Evolutionary conservation across 2,113 vertebrate species (phyloP).

Genomic region (Megatriorchis doriae): DNA sequence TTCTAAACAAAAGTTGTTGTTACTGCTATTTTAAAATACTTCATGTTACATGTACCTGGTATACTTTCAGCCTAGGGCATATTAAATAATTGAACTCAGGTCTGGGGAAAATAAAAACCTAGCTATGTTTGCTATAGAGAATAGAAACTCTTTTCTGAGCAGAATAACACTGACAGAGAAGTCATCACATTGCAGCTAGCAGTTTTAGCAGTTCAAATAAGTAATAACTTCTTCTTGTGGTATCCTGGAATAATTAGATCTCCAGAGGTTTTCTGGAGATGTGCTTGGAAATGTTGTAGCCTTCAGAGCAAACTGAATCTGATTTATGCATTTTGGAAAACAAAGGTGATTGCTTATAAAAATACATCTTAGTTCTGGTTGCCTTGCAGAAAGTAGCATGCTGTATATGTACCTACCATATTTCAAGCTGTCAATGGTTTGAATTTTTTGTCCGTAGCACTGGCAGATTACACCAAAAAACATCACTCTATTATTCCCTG

Average conservation of each 20-base stretch:
- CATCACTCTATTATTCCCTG: not conserved
- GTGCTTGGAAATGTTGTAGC: not conserved
- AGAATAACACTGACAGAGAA: not conserved
- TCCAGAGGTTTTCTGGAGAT: not conserved
- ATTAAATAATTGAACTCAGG: not conserved
- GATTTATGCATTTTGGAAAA: constrained; percentile 11
- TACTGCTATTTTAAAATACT: not conserved
- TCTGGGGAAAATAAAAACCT: not conserved
- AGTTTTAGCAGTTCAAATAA: constrained; percentile 32
- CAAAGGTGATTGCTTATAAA: constrained; percentile 11
- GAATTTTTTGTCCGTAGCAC: not conserved
- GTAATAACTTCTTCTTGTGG: not conserved
- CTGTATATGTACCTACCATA: not conserved
- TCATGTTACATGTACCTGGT: not conserved
- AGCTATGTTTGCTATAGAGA: not conserved
- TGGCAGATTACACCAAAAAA: not conserved
- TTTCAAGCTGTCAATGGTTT: not conserved
- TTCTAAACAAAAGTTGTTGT: not conserved
- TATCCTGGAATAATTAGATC: constrained; percentile 45
- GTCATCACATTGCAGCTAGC: not conserved
- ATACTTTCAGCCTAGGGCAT: not conserved
- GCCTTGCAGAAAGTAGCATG: not conserved
- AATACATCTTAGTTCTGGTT: not conserved
- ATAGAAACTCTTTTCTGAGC: not conserved
- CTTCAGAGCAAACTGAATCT: not conserved